Base-by-base conservation (phyloP, 2,797 vertebrate genomes). In the Artibeus jamaicensis region DNA sequence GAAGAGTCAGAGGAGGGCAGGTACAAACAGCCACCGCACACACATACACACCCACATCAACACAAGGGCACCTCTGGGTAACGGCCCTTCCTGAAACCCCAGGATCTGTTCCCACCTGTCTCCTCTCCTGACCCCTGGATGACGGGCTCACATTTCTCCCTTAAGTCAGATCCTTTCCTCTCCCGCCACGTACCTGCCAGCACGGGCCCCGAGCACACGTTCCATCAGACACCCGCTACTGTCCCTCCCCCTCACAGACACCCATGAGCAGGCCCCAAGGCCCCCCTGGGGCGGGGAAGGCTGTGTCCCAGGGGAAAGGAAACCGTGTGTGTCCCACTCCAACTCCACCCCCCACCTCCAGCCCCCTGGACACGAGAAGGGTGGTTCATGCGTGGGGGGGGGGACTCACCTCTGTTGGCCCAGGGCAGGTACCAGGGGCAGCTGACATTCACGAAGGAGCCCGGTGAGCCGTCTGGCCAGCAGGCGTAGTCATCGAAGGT, bases 391-490 rank as follows among this genome's bases (percentile, higher is more conserved):
- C 7, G 12, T 0, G 1, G 21, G n/a, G 9, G 10, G 21, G 29
- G 32, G 57, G 29, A 93, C 97, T 97, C 97, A 99, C 99, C 99
- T 59, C 98, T 95, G 59, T 97, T 98, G 94, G 98, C 98, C 98
- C 98, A 98, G 84, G 99, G 99, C 21, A 99, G 98, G 92, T 99
- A 99, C 98, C 98, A 99, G 77, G 99, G 99, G 65, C 99, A 99
- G 97, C 98, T 99, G 93, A 99, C 98, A 37, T 99, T 99, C 96
- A 99, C 98, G 0, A 98, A 98, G 44, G 98, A 98, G 67, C 98
- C 98, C 0, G 99, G 98, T 3, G 97, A 73, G 32, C 98, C 99
- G 0, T 99, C 99, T 0, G 99, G 99, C 99, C 99, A 99, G 93
- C 99, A 99, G 71, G 98, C 98, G 0, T 99, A 99, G 39, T 98